phyloP scores from a whole-genome alignment of 2,888 invertebrate genomes.

The Chelonus formosanus region DNA sequence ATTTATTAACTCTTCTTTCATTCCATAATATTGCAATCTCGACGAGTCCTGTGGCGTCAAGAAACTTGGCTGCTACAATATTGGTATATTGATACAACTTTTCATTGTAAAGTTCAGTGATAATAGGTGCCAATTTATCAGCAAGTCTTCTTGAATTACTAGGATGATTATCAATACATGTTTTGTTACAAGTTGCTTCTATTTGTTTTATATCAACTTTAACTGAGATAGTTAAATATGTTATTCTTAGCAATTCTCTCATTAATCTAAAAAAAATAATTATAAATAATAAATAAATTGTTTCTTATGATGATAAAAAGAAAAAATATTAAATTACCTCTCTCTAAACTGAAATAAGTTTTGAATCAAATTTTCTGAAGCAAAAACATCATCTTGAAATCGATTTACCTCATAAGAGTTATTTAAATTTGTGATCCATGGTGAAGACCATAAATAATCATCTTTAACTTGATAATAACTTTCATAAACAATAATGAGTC shows the following conservation, averaged over 20 bases:
- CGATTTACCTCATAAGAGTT: neutral
- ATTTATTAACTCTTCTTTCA: slow-evolving; percentile 42
- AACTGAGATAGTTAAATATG: too few species aligned
- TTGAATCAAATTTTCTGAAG: too few species aligned
- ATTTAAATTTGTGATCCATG: neutral
- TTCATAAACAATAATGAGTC: neutral
- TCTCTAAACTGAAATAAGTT: too few species aligned
- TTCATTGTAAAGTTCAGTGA: slow-evolving; percentile 74
- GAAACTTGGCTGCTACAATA: slow-evolving; percentile 78
- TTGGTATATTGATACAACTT: slow-evolving; percentile 75
- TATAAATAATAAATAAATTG: too few species aligned
- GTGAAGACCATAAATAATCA: neutral
- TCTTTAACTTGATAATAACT: neutral
- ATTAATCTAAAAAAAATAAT: too few species aligned
- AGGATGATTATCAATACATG: neutral
- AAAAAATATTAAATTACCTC: too few species aligned
- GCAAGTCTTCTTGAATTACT: neutral
- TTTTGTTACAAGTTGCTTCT: neutral
- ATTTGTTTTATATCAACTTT: too few species aligned
- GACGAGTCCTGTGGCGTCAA: slow-evolving; percentile 75
- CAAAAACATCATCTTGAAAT: too few species aligned
- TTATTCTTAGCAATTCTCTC: too few species aligned
- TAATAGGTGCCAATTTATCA: slow-evolving; percentile 37
- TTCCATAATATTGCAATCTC: slow-evolving; percentile 64
- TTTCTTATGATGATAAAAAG: too few species aligned